These are phyloP conservation scores for Pungitius pungitius DNA, from an alignment of 2,113 vertebrate species.

Conservation along the genomic window DNA sequence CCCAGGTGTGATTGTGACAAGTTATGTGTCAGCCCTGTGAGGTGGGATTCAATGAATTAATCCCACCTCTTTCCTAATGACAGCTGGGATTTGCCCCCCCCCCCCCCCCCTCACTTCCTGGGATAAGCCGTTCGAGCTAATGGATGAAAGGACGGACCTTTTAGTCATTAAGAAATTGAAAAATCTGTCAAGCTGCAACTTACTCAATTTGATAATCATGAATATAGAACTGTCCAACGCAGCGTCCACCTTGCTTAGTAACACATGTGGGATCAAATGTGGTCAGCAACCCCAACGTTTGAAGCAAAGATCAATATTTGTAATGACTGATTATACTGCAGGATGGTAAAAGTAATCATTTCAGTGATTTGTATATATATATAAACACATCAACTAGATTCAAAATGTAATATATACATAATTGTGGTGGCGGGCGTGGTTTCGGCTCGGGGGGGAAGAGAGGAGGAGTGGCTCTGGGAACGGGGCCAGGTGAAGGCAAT, in stretches of 20 bases:
- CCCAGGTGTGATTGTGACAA: background rate
- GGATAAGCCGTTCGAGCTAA: background rate
- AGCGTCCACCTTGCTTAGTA: too few species aligned
- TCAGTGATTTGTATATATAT: background rate
- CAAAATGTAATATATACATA: background rate
- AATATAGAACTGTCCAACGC: background rate
- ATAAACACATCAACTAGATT: background rate
- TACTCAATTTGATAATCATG: background rate
- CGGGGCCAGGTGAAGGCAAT: too few species aligned
- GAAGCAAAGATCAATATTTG: slow-evolving; percentile 30
- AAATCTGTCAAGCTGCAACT: background rate
- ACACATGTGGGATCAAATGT: background rate
- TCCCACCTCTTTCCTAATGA: background rate
- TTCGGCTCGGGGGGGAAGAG: too few species aligned
- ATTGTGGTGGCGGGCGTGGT: too few species aligned
- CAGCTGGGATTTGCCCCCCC: background rate
- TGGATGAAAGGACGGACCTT: background rate
- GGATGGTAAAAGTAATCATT: background rate
- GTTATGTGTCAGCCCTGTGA: background rate
- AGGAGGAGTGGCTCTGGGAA: too few species aligned
- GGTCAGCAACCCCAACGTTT: slow-evolving; percentile 9
- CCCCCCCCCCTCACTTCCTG: background rate
- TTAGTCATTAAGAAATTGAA: background rate
- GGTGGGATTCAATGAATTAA: too few species aligned
- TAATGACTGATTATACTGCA: background rate